These are phyloP conservation scores for Plutomurus gul DNA, from an alignment of 1,140 invertebrate genomes.

Conservation along the genomic window DNA sequence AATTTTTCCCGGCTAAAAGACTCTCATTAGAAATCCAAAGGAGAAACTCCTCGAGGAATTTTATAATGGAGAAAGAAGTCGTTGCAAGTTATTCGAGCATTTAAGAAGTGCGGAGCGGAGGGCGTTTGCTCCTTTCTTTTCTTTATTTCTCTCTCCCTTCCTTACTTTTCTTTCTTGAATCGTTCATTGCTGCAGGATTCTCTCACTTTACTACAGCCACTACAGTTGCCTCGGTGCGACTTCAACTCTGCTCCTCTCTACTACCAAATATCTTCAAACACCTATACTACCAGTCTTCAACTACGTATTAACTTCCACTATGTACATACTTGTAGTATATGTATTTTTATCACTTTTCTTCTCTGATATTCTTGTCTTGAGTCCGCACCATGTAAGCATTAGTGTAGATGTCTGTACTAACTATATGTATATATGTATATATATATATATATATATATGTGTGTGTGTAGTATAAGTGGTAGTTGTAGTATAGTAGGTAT, in stretches of 20 bases:
- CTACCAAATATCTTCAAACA: not conserved
- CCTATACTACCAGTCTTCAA: not conserved
- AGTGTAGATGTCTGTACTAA: too few relatives aligned
- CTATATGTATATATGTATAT: too few relatives aligned
- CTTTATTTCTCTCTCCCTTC: conserved; percentile 20
- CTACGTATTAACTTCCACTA: not conserved
- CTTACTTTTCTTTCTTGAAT: not conserved
- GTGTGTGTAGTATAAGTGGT: too few relatives aligned
- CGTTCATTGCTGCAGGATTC: conserved; percentile 15
- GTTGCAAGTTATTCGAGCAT: conserved; percentile 36
- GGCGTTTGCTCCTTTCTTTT: conserved; percentile 9
- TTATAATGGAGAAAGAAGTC: conserved; percentile 48
- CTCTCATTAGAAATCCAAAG: conserved; percentile 46
- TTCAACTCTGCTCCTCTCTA: not conserved
- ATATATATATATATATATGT: too few relatives aligned
- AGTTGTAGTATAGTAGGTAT: too few relatives aligned
- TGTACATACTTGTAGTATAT: not conserved
- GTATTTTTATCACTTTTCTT: not conserved
- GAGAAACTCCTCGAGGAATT: conserved; percentile 47
- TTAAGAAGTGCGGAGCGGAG: conserved; percentile 32
- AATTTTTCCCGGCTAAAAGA: conserved; percentile 41
- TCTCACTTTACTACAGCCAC: conserved; percentile 5
- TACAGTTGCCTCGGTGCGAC: not conserved
- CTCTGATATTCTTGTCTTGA: not conserved
- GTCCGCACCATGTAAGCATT: not conserved